Conservation (phyloP, 1,140 invertebrate genomes). For the Ectropis grisescens region DNA sequence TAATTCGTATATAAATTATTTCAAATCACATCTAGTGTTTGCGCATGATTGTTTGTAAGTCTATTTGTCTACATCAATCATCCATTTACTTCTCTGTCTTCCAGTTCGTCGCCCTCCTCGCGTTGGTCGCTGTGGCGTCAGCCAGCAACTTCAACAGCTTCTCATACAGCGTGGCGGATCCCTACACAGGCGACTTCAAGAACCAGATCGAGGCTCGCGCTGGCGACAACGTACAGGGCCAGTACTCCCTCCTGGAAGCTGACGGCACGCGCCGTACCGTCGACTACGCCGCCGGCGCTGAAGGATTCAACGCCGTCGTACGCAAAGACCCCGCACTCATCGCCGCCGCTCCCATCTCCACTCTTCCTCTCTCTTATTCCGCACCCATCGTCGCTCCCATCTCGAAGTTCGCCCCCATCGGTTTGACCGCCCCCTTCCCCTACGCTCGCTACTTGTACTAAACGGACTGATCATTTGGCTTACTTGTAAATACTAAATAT, state of each 20-base stretch:
- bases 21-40: too few species aligned
- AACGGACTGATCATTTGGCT: too few species aligned
- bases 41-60: too few species aligned
- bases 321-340: conserved; percentile 37
- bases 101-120: conserved; percentile 37
- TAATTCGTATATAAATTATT: too few species aligned
- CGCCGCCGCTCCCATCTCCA: conserved; percentile 18
- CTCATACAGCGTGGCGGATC: conserved; percentile 59
- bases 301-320: conserved; percentile 58
- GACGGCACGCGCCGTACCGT: conserved; percentile 65
- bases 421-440: conserved; percentile 11
- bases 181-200: conserved; percentile 69
- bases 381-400: conserved; percentile 10
- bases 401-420: conserved; percentile 11
- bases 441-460: conserved; percentile 1
- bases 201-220: conserved; percentile 56
- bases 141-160: conserved; percentile 30
- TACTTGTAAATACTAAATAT: too few species aligned
- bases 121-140: conserved; percentile 30
- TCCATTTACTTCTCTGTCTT: conserved; percentile 2
- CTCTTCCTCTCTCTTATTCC: conserved; percentile 16
- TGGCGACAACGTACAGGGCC: conserved; percentile 70
- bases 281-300: conserved; percentile 60
- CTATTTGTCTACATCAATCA: too few species aligned
- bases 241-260: conserved; percentile 61